These are phyloP conservation scores for Tapirus indicus DNA, from an alignment of 2,797 vertebrate genomes.

Conservation along the genomic window DNA sequence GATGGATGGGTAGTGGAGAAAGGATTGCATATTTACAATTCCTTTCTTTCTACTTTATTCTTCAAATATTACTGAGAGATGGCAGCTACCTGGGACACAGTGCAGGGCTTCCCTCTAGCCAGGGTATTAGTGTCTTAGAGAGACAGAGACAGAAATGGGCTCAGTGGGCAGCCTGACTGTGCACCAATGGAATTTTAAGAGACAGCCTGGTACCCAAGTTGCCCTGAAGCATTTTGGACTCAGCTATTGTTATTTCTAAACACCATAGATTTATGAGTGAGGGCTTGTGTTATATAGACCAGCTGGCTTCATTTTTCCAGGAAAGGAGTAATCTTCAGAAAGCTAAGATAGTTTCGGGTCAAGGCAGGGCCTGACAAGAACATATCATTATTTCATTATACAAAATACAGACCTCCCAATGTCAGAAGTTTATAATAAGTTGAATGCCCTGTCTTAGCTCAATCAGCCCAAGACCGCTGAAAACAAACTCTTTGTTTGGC, in stretches of 20 bases:
- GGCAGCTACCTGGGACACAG: background rate
- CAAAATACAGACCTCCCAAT: constrained; percentile 20
- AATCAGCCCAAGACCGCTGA: background rate
- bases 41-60: background rate
- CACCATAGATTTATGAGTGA: background rate
- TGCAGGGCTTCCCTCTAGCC: background rate
- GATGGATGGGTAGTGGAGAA: background rate
- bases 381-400: constrained; percentile 46
- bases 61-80: background rate
- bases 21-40: background rate
- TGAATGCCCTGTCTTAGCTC: background rate
- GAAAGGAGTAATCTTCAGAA: background rate
- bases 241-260: background rate
- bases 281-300: background rate
- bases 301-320: constrained; percentile 30
- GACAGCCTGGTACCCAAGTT: background rate
- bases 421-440: background rate
- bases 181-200: background rate
- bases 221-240: background rate
- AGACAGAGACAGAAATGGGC: background rate
- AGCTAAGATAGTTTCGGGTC: background rate
- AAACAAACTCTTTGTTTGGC: background rate
- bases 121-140: background rate
- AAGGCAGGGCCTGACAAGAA: background rate
- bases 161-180: background rate